Evolutionary conservation across 2,797 vertebrate genomes (phyloP), one percentile per base, ranked within the genome.

Genomic region (Toxotes lorentzi): DNA sequence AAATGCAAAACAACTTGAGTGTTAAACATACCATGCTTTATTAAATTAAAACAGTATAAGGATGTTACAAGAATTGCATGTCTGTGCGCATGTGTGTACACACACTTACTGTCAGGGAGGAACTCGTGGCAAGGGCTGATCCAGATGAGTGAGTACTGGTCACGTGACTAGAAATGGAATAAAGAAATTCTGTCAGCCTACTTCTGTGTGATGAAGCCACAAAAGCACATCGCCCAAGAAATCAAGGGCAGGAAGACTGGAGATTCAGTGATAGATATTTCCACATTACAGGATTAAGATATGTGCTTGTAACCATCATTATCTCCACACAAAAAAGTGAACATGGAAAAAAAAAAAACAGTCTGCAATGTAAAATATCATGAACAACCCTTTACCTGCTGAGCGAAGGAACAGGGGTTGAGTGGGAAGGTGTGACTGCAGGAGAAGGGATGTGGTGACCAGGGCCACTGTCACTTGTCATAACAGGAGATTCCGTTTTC

Each of bases 71-170:
- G 38, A n/a, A 47, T 30, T 1, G 17, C 30, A 2, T 6, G 7
- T 24, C 5, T 60, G 21, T 32, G 16, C 30, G 4, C 10, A 56
- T 12, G 40, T 4, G 24, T 53, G 24, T 51, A 41, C 7, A 62
- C 11, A 48, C 4, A 76, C 97, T 97, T 95, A 99, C 98, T n/a
- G 94, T 90, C 62, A 96, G 94, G 51, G 97, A 92, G 4, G 96
- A 91, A 78, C 91, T 94, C 53, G 96, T 92, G 23, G 95, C 83
- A 2, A 95, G 95, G 6, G 92, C 89, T 3, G 96, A 95, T 68
- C 92, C 94, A 86, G 97, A 92, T 23, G 97, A 93, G 62, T 96
- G 96, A 85, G 87, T 78, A 81, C 91, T 96, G 93, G 89, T 97
- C 86, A 96, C 95, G 45, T 98, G 97, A 92, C 90, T 95, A 59